These are phyloP conservation scores for Chelon auratus DNA, from an alignment of 2,797 vertebrate genomes.

Conservation along the genomic window DNA sequence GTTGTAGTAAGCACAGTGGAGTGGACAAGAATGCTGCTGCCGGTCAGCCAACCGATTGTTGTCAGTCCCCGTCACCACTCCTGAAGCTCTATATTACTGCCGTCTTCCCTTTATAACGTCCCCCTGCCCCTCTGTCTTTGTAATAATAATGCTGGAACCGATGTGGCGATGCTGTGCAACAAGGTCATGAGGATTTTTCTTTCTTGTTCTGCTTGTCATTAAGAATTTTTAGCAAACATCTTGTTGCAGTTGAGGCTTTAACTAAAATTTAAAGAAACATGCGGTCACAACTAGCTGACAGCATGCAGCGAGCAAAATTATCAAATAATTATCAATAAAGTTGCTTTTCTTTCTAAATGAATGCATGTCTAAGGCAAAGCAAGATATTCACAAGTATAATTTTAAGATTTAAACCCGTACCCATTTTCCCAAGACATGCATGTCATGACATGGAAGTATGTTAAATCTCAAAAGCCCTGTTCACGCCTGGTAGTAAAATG, in stretches of 20 bases:
- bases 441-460: no score
- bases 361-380: neutral
- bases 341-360: neutral
- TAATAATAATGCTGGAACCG: constrained; percentile 40
- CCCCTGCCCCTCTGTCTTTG: constrained; percentile 6
- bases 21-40: constrained; percentile 4
- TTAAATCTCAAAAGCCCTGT: no score
- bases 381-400: no score
- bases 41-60: neutral
- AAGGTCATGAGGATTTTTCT: no score
- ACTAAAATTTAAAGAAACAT: neutral
- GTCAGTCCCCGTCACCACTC: constrained; percentile 32
- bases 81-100: constrained; percentile 38
- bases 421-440: no score
- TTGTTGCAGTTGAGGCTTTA: neutral
- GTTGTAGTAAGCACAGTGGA: constrained; percentile 14
- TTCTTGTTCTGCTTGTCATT: no score
- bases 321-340: neutral
- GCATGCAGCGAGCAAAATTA: neutral
- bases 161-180: constrained; percentile 5
- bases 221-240: no score
- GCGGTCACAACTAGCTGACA: no score
- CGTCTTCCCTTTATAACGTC: constrained; percentile 27
- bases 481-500: no score
- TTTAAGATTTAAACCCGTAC: no score